phyloP scores from a whole-genome alignment of 2,113 vertebrate species.

The Myotis yumanensis region DNA sequence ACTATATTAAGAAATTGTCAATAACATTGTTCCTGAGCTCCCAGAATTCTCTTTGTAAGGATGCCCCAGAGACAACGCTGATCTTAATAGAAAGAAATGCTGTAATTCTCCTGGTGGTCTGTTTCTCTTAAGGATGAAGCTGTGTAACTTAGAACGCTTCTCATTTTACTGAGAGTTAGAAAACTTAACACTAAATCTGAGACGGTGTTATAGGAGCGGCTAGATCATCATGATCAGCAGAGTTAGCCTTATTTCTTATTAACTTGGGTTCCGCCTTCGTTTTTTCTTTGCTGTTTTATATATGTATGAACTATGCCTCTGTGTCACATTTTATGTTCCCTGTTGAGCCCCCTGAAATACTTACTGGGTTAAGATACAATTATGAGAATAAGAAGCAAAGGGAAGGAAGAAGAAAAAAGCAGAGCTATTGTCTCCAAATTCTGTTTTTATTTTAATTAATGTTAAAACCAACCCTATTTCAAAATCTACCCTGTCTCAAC shows the following conservation, averaged over 20 bases:
- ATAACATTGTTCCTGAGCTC: background rate
- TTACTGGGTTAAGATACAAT: background rate
- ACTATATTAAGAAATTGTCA: conserved; percentile 5
- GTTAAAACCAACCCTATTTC: background rate
- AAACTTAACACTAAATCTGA: background rate
- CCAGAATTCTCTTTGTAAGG: background rate
- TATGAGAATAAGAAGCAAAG: background rate
- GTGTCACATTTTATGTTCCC: background rate
- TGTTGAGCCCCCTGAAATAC: background rate
- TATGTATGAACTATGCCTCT: background rate
- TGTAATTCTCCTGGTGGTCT: background rate
- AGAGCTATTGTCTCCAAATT: conserved; percentile 12
- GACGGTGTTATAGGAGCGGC: background rate
- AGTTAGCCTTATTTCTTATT: background rate
- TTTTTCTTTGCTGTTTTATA: conserved; percentile 1
- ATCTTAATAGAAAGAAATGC: background rate
- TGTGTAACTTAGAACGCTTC: background rate
- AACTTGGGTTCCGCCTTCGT: background rate
- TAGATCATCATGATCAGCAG: background rate
- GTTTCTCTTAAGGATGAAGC: background rate
- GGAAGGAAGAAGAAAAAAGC: background rate
- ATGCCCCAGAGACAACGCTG: background rate
- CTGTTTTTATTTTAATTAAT: conserved; percentile 26
- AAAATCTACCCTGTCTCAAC: background rate
- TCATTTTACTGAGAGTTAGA: background rate